phyloP scores from a whole-genome alignment of 1,140 invertebrate species.

The Micrasema longulum region DNA sequence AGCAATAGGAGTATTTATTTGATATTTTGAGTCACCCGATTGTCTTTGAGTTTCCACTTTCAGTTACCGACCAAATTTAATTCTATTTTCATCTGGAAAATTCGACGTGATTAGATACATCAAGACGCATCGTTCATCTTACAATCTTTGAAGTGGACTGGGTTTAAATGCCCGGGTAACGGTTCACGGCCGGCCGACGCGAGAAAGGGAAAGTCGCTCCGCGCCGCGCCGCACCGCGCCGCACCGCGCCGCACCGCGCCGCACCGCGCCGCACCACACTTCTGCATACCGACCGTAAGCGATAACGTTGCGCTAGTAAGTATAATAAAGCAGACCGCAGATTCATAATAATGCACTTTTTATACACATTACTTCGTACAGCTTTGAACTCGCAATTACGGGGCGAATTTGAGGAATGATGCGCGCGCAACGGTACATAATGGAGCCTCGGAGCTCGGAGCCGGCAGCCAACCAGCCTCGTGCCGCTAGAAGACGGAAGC shows the following conservation, averaged over 20 bases:
- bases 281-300: too few species aligned
- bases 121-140: too few species aligned
- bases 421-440: conserved; percentile 5
- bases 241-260: neutral
- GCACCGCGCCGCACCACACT: neutral
- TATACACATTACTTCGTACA: conserved; percentile 10
- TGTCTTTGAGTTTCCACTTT: too few species aligned
- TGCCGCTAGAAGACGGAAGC: conserved; percentile 5
- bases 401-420: conserved; percentile 7
- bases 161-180: conserved; percentile 16
- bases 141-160: neutral
- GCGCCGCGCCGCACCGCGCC: conserved; percentile 11
- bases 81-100: too few species aligned
- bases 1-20: too few species aligned
- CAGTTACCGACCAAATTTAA: too few species aligned
- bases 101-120: too few species aligned
- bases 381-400: conserved; percentile 17
- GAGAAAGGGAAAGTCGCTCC: conserved; percentile 36
- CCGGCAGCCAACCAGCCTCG: too few species aligned
- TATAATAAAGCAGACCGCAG: neutral
- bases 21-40: too few species aligned
- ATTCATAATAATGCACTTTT: conserved; percentile 31
- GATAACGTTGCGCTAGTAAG: too few species aligned
- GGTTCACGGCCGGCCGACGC: conserved; percentile 29
- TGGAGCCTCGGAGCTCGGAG: neutral